These are phyloP conservation scores for Origma solitaria DNA, from an alignment of 2,113 vertebrate genomes.

Conservation along the genomic window DNA sequence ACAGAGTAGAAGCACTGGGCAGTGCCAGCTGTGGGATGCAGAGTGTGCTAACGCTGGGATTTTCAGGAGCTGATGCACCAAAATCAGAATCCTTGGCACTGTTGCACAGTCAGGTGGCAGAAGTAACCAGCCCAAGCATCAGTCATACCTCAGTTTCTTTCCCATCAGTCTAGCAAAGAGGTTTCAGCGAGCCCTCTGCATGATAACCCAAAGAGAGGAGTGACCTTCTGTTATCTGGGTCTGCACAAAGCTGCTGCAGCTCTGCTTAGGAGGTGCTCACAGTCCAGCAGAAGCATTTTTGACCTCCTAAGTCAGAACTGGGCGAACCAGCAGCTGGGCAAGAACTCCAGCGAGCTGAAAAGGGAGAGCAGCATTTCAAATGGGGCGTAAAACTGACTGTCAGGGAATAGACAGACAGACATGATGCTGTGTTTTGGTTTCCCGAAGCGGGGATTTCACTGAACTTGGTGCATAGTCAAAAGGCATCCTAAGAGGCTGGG, in stretches of 20 bases:
- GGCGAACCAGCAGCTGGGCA: not conserved
- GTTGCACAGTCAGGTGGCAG: not conserved
- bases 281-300: not conserved
- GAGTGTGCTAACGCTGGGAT: accelerated
- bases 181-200: not conserved
- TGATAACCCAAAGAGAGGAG: too few relatives aligned
- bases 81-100: not conserved
- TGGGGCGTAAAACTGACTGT: not conserved
- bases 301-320: not conserved
- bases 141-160: not conserved
- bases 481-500: not conserved
- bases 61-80: not conserved
- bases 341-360: not conserved
- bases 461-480: not conserved
- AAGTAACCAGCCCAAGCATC: not conserved
- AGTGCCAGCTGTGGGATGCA: not conserved
- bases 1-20: not conserved
- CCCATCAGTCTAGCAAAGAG: not conserved
- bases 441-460: not conserved
- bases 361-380: not conserved
- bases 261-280: not conserved
- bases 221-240: too few relatives aligned
- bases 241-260: not conserved
- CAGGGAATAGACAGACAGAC: not conserved
- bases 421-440: not conserved